Evolutionary conservation across 2,888 invertebrate genomes (phyloP), one percentile per base, ranked within the genome.

Genomic region (Reticulitermes lucifugus): DNA sequence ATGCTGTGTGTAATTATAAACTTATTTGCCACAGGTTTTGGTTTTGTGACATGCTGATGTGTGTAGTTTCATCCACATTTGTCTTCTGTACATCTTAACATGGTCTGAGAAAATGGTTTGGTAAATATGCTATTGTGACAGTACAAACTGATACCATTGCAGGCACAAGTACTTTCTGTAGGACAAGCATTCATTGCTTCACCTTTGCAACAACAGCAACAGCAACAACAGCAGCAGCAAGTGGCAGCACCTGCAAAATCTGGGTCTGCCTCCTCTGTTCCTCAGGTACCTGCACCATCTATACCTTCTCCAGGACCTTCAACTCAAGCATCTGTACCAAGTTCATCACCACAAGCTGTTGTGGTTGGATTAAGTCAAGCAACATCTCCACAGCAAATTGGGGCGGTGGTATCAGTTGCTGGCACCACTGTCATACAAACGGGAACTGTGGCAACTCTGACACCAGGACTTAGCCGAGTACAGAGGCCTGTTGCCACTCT

Each of bases 191-290:
- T 88, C 18, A 88, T 89, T 86, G 55, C 86, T 70, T 84, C 88
- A 88, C 85, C 90, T 90, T 59, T 89, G 91, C 35, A 35, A 35
- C 35, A 35, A 35, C 35, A 35, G 35, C 35, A 35, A 35, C 35
- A 35, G 91, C 85, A 89, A 91, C 73, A 89, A 81, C 89, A 89
- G 84, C 90, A 90, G 85, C 91, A 91, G 70, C 91, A 91, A 80
- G 43, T 87, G 83, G 87, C 89, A 88, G 81, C 89, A 88, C 71
- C 88, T 88, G 65, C 89, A 87, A 73, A 87, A 87, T 84, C 88
- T 79, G 77, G 88, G 83, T 59, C 87, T 85, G 85, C 88, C 86
- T 79, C 89, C 88, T 77, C 80, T 87, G 86, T 89, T 88, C 7
- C 87, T 87, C 0, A 89, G 88, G 86, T 85, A 87, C 71, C 83